Conservation (phyloP, 2,113 vertebrate genomes). For the Otocyon megalotis region DNA sequence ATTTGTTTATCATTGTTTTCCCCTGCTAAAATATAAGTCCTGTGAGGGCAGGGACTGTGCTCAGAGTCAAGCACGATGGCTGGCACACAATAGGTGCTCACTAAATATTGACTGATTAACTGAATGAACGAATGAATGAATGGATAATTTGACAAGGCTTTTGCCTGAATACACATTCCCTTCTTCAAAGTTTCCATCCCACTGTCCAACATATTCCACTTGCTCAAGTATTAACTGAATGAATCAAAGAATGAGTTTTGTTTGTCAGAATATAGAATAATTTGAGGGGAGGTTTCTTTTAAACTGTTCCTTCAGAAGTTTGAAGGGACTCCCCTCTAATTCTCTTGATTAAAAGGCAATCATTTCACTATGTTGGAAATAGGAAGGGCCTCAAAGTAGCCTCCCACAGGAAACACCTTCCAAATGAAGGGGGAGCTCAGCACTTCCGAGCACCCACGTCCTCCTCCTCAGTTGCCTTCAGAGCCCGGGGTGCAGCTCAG, state of each 20-base stretch:
- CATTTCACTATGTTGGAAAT: not conserved
- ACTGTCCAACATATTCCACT: not conserved
- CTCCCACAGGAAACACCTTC: not conserved
- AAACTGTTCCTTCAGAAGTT: not conserved
- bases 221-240: not conserved
- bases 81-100: not conserved
- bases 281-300: not conserved
- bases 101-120: not conserved
- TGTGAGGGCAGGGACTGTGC: not conserved
- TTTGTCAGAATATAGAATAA: not conserved
- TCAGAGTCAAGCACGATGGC: not conserved
- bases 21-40: not conserved
- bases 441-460: not conserved
- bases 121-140: not conserved
- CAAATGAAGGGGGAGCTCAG: not conserved
- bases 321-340: not conserved
- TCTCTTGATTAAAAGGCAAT: not conserved
- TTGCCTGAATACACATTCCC: not conserved
- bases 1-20: not conserved
- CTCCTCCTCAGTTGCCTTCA: not conserved
- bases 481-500: not conserved
- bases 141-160: not conserved
- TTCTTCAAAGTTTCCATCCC: slow-evolving; percentile 22
- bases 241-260: not conserved
- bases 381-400: not conserved